Conservation (phyloP, 2,113 vertebrate species). For the Bothrops jararaca region DNA sequence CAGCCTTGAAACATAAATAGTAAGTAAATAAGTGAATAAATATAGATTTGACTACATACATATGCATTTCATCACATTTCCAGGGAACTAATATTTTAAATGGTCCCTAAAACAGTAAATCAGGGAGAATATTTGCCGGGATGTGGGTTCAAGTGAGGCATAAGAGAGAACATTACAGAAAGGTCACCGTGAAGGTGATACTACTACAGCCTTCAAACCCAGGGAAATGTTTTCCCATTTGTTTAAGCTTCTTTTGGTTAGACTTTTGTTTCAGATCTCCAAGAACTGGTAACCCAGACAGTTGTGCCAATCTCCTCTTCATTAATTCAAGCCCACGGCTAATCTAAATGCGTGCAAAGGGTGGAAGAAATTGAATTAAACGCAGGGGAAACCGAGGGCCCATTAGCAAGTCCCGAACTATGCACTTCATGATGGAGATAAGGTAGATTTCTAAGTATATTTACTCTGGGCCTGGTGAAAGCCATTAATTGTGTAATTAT, state of each 20-base stretch:
- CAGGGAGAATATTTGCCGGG: background rate
- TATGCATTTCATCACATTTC: background rate
- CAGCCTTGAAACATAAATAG: background rate
- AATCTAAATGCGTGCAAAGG: background rate
- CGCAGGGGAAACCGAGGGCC: no score
- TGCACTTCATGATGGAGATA: background rate
- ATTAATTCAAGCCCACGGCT: background rate
- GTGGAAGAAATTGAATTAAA: background rate
- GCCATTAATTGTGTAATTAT: background rate
- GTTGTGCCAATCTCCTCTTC: background rate
- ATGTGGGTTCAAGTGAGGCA: background rate
- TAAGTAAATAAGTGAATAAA: background rate
- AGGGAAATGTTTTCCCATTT: background rate
- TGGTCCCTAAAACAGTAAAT: background rate
- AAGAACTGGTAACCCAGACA: background rate
- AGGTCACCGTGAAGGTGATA: background rate
- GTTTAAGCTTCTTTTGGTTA: background rate
- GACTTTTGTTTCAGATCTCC: background rate
- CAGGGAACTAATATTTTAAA: background rate
- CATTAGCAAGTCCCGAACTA: background rate
- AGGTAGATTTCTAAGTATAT: background rate
- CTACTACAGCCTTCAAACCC: background rate
- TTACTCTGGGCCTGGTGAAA: background rate
- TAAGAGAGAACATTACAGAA: background rate
- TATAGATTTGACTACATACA: background rate